Percentiles rank a stretch among this genome's conserved stretches.
Evolutionary conservation across 2,888 invertebrate species (phyloP).

Genomic region (Acanthacorydalis orientalis): DNA sequence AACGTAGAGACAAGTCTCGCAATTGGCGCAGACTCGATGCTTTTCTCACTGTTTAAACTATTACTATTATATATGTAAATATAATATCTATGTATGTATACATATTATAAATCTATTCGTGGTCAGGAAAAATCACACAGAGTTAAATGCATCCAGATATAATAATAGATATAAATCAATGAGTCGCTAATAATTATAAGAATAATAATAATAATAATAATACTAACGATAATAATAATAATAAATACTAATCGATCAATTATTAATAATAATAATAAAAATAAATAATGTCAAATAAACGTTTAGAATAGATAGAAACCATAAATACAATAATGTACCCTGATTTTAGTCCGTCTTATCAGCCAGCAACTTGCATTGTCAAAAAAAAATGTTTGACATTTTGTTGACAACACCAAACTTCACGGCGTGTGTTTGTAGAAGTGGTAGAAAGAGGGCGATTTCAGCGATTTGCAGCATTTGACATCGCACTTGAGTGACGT

Average conservation of each 20-base stretch:
- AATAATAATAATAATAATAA: neutral
- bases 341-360: neutral
- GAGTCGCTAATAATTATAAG: neutral
- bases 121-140: neutral
- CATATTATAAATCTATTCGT: neutral
- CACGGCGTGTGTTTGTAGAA: neutral
- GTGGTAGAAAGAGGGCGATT: too few relatives aligned
- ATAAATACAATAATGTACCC: slow-evolving; percentile 11
- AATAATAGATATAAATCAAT: slow-evolving; percentile 4
- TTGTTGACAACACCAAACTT: neutral
- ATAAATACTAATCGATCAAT: slow-evolving; percentile 1
- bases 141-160: slow-evolving; percentile 2
- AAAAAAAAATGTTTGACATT: too few relatives aligned
- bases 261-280: neutral
- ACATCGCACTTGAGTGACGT: neutral
- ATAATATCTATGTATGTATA: too few relatives aligned
- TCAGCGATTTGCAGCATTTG: neutral
- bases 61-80: too few relatives aligned
- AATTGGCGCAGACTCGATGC: neutral
- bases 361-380: too few relatives aligned
- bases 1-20: neutral
- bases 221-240: neutral
- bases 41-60: too few relatives aligned
- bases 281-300: neutral
- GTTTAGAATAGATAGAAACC: slow-evolving; percentile 8